Conservation (phyloP, 2,113 vertebrate species). For the Labrus mixtus region DNA sequence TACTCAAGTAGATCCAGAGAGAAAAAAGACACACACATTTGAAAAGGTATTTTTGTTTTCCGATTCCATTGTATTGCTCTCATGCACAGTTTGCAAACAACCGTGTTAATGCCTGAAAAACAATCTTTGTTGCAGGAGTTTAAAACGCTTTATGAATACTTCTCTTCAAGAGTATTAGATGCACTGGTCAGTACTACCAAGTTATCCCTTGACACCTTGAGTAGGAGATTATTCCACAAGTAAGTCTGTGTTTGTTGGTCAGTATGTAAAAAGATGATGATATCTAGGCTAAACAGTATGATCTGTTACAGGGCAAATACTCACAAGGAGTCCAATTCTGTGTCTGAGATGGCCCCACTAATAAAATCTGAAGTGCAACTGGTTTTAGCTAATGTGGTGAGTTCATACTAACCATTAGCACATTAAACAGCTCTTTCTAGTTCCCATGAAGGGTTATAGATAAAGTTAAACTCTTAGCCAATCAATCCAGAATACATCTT, state of each 20-base stretch:
- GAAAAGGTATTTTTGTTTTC: conserved; percentile 79
- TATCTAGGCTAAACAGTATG: neutral
- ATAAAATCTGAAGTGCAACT: conserved; percentile 87
- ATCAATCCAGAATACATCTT: neutral
- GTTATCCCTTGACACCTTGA: conserved; percentile 85
- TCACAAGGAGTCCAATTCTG: conserved; percentile 15
- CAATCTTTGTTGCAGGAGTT: conserved; percentile 80
- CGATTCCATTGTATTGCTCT: neutral
- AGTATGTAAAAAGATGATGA: neutral
- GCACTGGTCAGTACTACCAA: conserved; percentile 85
- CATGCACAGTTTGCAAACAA: neutral
- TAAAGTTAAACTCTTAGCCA: neutral
- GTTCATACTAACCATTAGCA: conserved; percentile 1
- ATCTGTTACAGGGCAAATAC: neutral
- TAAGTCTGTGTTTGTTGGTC: conserved; percentile 68
- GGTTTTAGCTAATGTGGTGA: conserved; percentile 84
- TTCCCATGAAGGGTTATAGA: neutral
- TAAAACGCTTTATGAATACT: conserved; percentile 84
- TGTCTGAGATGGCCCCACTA: conserved; percentile 69
- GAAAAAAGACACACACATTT: conserved; percentile 81
- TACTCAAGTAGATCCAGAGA: conserved; percentile 46
- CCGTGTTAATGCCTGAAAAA: conserved; percentile 19
- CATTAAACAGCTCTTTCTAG: neutral
- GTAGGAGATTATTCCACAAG: conserved; percentile 83
- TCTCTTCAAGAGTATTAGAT: conserved; percentile 83